A percentile compares a stretch with the other conserved stretches of the same genome.
Conservation (phyloP, 2,888 invertebrate genomes). For the Ophion ellenae region DNA sequence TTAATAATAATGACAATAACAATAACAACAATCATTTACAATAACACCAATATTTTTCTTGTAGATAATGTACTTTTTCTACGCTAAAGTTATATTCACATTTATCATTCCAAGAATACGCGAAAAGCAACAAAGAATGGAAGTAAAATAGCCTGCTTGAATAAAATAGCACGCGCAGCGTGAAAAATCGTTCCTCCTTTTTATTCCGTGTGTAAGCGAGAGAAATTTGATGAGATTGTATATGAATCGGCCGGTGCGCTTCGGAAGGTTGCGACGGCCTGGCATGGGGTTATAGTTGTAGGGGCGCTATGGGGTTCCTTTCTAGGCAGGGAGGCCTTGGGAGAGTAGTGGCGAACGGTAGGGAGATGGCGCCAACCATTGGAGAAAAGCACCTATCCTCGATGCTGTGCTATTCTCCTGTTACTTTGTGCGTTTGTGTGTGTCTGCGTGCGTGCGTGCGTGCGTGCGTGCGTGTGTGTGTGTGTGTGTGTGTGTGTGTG, state of each 20-base stretch:
- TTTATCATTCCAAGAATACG: too few relatives aligned
- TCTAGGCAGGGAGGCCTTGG: conserved; percentile 21
- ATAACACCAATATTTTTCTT: too few relatives aligned
- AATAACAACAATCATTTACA: too few relatives aligned
- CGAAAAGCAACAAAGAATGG: too few relatives aligned
- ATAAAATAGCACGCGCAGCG: too few relatives aligned
- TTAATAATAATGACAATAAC: too few relatives aligned
- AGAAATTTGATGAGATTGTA: conserved; percentile 17
- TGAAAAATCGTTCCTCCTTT: too few relatives aligned
- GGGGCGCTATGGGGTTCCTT: conserved; percentile 34
- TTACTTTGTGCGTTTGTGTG: neutral
- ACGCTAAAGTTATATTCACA: too few relatives aligned
- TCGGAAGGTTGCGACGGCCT: neutral
- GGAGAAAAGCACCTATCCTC: conserved; percentile 66
- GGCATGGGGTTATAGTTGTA: neutral
- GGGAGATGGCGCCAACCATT: conserved; percentile 80
- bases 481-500: neutral
- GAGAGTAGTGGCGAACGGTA: conserved; percentile 70
- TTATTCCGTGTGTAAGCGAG: neutral
- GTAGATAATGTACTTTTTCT: too few relatives aligned
- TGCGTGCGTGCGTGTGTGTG: conserved; percentile 11
- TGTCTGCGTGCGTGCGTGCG: neutral
- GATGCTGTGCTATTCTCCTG: neutral
- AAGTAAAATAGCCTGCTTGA: too few relatives aligned
- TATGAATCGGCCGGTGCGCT: conserved; percentile 32